phyloP scores from a whole-genome alignment of 2,888 invertebrate species.

The Morpho achilles region DNA sequence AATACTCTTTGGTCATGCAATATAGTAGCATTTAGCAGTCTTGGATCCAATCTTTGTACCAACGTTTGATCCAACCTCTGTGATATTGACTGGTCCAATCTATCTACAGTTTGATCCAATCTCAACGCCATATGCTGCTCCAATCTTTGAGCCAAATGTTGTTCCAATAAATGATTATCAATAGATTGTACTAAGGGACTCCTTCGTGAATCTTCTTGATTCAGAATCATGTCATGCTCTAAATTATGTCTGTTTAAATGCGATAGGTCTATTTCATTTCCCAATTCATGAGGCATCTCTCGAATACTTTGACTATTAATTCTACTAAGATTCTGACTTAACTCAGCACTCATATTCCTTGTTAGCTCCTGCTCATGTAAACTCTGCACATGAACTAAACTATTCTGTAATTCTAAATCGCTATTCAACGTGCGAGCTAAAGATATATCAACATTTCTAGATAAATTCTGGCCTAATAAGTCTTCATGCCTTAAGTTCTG shows the following conservation, averaged over 20 bases:
- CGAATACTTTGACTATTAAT: constrained; percentile 26
- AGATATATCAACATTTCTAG: constrained; percentile 44
- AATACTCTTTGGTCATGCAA: constrained; percentile 40
- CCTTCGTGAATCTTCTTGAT: constrained; percentile 29
- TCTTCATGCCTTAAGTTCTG: constrained; percentile 44
- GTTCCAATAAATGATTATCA: constrained; percentile 36
- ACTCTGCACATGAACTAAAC: constrained; percentile 47
- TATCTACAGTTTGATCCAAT: constrained; percentile 33
- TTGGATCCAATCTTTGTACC: constrained; percentile 30
- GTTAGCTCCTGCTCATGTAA: constrained; percentile 49
- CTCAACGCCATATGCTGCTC: constrained; percentile 35
- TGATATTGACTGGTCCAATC: constrained; percentile 35
- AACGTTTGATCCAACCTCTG: constrained; percentile 35
- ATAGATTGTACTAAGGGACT: constrained; percentile 27
- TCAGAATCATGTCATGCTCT: constrained; percentile 34
- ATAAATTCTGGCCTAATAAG: constrained; percentile 32
- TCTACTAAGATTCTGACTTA: constrained; percentile 38
- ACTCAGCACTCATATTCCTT: constrained; percentile 29
- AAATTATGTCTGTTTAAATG: constrained; percentile 43
- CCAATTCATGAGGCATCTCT: constrained; percentile 46
- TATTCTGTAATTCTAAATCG: constrained; percentile 51
- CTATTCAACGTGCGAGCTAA: constrained; percentile 34
- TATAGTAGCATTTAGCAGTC: constrained; percentile 26
- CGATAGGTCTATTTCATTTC: constrained; percentile 36
- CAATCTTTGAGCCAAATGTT: constrained; percentile 36